phyloP scores from a whole-genome alignment of 2,113 vertebrate genomes.

The Actenoides lindsayi region DNA sequence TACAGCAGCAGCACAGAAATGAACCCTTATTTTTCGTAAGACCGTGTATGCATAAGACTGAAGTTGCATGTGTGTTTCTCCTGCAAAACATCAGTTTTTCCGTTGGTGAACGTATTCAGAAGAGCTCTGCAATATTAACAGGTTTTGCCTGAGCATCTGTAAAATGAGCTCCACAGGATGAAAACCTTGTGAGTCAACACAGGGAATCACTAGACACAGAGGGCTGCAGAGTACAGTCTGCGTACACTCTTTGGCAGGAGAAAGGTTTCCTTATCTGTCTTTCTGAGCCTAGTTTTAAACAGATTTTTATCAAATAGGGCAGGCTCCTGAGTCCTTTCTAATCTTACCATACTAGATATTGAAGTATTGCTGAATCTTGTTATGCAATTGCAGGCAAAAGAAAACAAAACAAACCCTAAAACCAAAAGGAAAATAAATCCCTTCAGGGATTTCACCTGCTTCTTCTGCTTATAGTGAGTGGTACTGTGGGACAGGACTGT shows the following conservation, averaged over 20 bases:
- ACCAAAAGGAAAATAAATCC: neutral
- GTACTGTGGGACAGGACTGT: neutral
- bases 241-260: neutral
- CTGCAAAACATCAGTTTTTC: neutral
- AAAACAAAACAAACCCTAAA: neutral
- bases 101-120: neutral
- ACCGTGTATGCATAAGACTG: neutral
- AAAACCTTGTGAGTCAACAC: neutral
- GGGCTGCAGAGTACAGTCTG: neutral
- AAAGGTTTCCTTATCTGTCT: neutral
- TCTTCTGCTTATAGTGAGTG: neutral
- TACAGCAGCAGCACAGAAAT: neutral
- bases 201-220: neutral
- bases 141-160: neutral
- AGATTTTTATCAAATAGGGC: neutral
- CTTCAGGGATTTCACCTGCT: neutral
- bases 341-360: neutral
- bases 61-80: rapidly evolving
- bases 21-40: neutral
- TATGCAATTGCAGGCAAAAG: neutral
- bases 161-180: neutral
- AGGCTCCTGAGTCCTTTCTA: neutral
- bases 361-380: neutral
- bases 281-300: neutral
- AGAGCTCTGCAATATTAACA: neutral